Evolutionary conservation across 2,113 vertebrate species (phyloP).

Genomic region (Gadus macrocephalus): DNA sequence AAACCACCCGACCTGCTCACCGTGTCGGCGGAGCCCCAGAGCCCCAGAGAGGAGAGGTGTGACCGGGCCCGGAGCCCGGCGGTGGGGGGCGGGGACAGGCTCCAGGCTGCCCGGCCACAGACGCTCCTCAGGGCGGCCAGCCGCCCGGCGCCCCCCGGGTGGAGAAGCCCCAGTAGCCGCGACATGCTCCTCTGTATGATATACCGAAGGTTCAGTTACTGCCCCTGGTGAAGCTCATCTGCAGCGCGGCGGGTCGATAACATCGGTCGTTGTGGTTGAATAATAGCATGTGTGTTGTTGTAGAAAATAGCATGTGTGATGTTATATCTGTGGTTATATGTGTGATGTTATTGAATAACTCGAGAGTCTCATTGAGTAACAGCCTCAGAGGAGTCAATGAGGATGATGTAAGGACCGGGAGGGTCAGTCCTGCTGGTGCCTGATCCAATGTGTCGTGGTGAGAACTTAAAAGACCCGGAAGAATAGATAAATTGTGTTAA

Average conservation of each 20-base stretch:
- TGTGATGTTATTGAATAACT: conserved; percentile 22
- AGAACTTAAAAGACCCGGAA: not conserved
- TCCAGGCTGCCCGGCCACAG: conserved; percentile 28
- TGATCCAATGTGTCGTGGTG: not conserved
- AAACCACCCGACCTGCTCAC: conserved; percentile 25
- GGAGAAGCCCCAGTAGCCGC: conserved; percentile 59
- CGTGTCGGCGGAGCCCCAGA: conserved; percentile 4
- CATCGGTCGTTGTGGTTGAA: not conserved
- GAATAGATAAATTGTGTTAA: not conserved
- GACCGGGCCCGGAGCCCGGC: not conserved
- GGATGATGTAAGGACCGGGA: conserved; percentile 34
- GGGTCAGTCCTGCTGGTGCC: not conserved
- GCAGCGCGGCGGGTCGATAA: too few relatives aligned
- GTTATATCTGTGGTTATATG: too few relatives aligned
- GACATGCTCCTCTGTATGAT: conserved; percentile 45
- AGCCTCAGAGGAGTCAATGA: conserved; percentile 44
- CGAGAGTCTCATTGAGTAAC: not conserved
- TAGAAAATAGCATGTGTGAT: too few relatives aligned
- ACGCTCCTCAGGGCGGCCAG: conserved; percentile 25
- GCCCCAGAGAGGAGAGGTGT: not conserved
- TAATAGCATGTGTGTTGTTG: not conserved
- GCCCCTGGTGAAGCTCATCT: too few relatives aligned
- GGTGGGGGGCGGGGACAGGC: conserved; percentile 5
- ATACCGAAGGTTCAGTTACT: not conserved
- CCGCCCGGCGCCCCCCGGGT: conserved; percentile 40